Base-by-base conservation (phyloP, 2,797 vertebrate genomes). In the Ataeniobius toweri region DNA sequence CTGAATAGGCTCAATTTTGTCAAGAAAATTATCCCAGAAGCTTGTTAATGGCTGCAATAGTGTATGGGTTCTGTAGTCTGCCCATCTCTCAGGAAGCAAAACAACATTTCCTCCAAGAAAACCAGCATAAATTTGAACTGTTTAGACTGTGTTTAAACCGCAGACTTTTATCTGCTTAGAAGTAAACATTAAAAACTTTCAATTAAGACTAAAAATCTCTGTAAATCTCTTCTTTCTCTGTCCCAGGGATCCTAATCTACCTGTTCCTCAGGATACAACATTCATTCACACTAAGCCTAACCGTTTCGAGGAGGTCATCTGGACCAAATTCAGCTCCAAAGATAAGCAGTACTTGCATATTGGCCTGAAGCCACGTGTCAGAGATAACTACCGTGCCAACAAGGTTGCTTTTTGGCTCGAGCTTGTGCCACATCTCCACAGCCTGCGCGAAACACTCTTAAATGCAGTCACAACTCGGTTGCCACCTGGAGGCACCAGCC, bases 361-460 rank as follows among this genome's bases (percentile, higher is more conserved):
- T 4, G 97, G 98, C 82, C 92, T 99, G 83, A 99, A 99, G 91
- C 97, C 98, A 0, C 96, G 97, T 0, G 96, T 98, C 68, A 94
- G 96, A 14, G 97, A 98, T 94, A 98, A 98, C 93, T 99, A 98
- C 89, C 96, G 98, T 0, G 98, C 98, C 92, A 98, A 98, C 93
- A 99, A 99, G 92, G 98, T 99, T 87, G 97, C 97, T 78, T 99
- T 99, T 93, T 99, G 98, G 98, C 94, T 99, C 61, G 98, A 99
- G 94, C 95, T 99, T 56, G 97, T 99, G 61, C 98, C 97, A 0
- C 97, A 98, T 85, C 96, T 98, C 8, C 97, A 97, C 92, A 96
- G 95, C 88, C 94, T 98, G 18, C 96, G 96, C 69, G 95, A 95
- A 1, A 91, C 94, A 20, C 85, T 95, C 79, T 91, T 95, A 46